Percentiles rank a stretch among this genome's conserved stretches.
These are phyloP conservation scores for Andrena minutula DNA, from an alignment of 2,888 invertebrate genomes.

Conservation along the genomic window DNA sequence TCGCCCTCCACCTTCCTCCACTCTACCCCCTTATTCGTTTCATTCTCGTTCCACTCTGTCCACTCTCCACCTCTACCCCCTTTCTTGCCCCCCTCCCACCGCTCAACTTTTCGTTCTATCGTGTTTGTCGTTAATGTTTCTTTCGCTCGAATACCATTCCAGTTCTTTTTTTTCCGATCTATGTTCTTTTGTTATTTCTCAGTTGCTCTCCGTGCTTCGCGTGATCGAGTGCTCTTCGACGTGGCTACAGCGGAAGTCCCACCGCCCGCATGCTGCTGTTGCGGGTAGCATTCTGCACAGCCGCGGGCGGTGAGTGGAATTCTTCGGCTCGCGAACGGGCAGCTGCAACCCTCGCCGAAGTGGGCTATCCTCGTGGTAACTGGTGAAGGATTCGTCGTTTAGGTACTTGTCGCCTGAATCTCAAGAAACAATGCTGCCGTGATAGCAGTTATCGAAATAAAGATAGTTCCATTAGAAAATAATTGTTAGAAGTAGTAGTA, in stretches of 20 bases:
- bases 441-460: not conserved
- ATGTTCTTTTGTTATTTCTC: slow-evolving; percentile 13
- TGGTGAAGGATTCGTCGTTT: not conserved
- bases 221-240: slow-evolving; percentile 41
- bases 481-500: not conserved
- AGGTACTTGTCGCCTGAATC: no score
- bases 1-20: slow-evolving; percentile 46
- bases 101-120: slow-evolving; percentile 21
- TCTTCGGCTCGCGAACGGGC: slow-evolving; percentile 61
- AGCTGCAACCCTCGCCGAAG: slow-evolving; percentile 63
- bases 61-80: slow-evolving; percentile 13
- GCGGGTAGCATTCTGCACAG: slow-evolving; percentile 42
- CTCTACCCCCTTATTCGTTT: slow-evolving; percentile 55
- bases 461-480: not conserved
- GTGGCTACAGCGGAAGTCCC: slow-evolving; percentile 63
- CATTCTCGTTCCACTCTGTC: slow-evolving; percentile 51
- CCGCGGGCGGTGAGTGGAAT: slow-evolving; percentile 60
- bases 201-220: slow-evolving; percentile 24
- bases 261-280: slow-evolving; percentile 53
- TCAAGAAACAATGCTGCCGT: no score
- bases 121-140: slow-evolving; percentile 32
- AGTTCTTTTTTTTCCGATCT: slow-evolving; percentile 23
- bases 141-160: slow-evolving; percentile 34
- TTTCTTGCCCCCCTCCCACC: not conserved
- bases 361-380: slow-evolving; percentile 60